Evolutionary conservation across 2,888 invertebrate genomes (phyloP).

Genomic region (Digitonthophagus gazella): DNA sequence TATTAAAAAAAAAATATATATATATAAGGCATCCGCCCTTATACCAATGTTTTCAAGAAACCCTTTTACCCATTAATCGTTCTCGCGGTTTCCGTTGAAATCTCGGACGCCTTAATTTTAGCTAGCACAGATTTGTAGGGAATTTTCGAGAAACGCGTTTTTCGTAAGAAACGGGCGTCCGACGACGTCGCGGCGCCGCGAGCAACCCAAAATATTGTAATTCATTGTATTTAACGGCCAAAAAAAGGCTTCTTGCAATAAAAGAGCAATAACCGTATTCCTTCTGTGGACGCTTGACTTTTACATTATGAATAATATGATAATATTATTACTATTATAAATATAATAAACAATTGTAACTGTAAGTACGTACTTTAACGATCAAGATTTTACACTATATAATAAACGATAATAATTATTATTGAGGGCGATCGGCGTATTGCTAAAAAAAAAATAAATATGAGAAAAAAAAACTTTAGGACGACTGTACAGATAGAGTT

Average conservation of each 20-base stretch:
- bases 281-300: slow-evolving; percentile 56
- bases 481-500: slow-evolving; percentile 55
- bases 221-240: slow-evolving; percentile 62
- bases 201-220: slow-evolving; percentile 63
- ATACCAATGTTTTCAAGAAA: slow-evolving; percentile 48
- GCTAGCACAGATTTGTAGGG: background rate
- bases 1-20: slow-evolving; percentile 12
- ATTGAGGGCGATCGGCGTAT: slow-evolving; percentile 50
- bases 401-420: slow-evolving; percentile 45
- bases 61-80: slow-evolving; percentile 45
- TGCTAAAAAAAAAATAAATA: slow-evolving; percentile 34
- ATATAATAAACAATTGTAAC: slow-evolving; percentile 47
- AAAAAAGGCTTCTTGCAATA: slow-evolving; percentile 56
- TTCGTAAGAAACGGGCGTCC: slow-evolving; percentile 2
- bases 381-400: slow-evolving; percentile 55
- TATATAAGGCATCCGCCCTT: slow-evolving; percentile 44
- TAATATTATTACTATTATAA: slow-evolving; percentile 50
- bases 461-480: slow-evolving; percentile 39
- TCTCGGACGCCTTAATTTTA: background rate
- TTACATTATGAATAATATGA: slow-evolving; percentile 51
- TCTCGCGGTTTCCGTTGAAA: slow-evolving; percentile 44
- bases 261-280: slow-evolving; percentile 57
- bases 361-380: slow-evolving; percentile 55
- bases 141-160: background rate
- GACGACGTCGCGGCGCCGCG: slow-evolving; percentile 43